Conservation (phyloP, 2,113 vertebrate genomes). For the Noctilio leporinus region DNA sequence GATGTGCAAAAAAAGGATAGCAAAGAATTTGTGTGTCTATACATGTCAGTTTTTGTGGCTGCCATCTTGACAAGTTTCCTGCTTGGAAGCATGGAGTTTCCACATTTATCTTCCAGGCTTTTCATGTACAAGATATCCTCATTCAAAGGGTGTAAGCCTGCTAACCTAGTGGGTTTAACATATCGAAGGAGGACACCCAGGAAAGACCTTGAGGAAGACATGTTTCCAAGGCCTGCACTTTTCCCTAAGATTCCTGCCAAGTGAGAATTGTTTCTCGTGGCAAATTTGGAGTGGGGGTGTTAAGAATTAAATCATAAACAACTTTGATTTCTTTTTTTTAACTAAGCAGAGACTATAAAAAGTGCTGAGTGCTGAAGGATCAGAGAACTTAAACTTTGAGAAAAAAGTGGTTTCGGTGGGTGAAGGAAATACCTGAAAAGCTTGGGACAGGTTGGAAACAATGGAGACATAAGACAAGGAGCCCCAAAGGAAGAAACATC, state of each 20-base stretch:
- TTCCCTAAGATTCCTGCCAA: neutral
- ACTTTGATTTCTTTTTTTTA: neutral
- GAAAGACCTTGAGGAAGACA: neutral
- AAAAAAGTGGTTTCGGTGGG: neutral
- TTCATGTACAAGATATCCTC: neutral
- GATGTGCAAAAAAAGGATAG: neutral
- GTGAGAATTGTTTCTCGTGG: neutral
- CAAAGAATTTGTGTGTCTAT: neutral
- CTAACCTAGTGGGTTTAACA: neutral
- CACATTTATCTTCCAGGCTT: neutral
- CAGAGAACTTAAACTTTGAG: neutral
- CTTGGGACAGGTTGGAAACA: neutral
- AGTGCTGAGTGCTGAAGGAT: neutral
- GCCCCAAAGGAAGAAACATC: neutral
- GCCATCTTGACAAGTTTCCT: neutral
- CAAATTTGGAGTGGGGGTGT: neutral
- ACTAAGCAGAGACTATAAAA: neutral
- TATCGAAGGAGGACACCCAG: neutral
- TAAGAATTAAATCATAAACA: neutral
- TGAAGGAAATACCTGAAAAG: neutral
- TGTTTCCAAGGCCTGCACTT: neutral
- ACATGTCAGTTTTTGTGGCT: neutral
- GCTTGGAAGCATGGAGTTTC: neutral
- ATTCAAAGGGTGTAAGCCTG: neutral
- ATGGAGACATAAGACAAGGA: no score